These are phyloP conservation scores for Archaeoteleia sp. DNA, from an alignment of 2,888 invertebrate genomes.

Conservation along the genomic window DNA sequence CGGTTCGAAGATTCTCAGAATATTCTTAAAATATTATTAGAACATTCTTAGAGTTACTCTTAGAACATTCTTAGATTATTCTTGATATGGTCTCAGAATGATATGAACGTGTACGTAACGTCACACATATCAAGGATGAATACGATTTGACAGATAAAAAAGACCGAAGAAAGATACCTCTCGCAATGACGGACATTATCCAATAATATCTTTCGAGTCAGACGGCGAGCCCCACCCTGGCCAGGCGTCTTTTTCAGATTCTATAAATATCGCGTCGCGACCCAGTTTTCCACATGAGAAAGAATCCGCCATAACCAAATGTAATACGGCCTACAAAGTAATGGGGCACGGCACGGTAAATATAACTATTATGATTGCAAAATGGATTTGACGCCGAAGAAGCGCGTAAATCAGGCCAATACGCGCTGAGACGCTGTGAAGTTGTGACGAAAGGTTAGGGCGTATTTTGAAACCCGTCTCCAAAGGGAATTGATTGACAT, in stretches of 20 bases:
- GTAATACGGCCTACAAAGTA: conserved; percentile 37
- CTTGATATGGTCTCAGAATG: too few relatives aligned
- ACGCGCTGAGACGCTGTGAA: neutral
- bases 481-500: conserved; percentile 29
- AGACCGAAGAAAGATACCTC: conserved; percentile 15
- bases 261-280: conserved; percentile 69
- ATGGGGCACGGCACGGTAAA: conserved; percentile 40
- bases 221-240: conserved; percentile 53
- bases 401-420: conserved; percentile 24
- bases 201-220: conserved; percentile 48
- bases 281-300: conserved; percentile 62
- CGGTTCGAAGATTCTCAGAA: too few relatives aligned
- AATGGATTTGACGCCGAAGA: conserved; percentile 46
- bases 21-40: too few relatives aligned
- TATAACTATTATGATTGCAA: conserved; percentile 49
- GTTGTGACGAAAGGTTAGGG: conserved; percentile 30
- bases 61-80: too few relatives aligned
- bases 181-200: conserved; percentile 28
- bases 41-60: too few relatives aligned
- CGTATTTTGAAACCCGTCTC: conserved; percentile 13
- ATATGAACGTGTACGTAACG: too few relatives aligned
- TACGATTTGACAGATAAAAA: conserved; percentile 1
- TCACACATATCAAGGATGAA: neutral
- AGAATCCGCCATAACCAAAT: conserved; percentile 41
- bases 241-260: conserved; percentile 63